A percentile compares a stretch with the other conserved stretches of the same genome.
Evolutionary conservation across 2,113 vertebrate species (phyloP).

Genomic region (Urocynchramus pylzowi): DNA sequence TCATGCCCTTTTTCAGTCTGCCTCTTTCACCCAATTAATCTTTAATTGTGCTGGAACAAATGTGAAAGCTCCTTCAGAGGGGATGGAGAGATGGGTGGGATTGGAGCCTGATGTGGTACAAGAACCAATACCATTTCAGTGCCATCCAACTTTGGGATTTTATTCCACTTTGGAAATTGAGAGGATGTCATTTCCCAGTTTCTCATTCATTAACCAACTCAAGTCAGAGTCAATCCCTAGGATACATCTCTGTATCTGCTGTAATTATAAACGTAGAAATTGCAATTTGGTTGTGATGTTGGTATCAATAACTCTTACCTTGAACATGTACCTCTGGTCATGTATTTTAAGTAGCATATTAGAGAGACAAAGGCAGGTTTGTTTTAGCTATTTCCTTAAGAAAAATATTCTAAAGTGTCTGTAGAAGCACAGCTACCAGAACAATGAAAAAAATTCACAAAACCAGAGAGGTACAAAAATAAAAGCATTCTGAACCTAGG

Average conservation of each 20-base stretch:
- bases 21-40: neutral
- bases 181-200: neutral
- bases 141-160: neutral
- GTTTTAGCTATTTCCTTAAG: neutral
- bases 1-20: neutral
- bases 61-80: neutral
- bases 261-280: neutral
- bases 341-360: neutral
- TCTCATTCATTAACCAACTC: neutral
- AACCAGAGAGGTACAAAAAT: neutral
- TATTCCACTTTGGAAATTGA: neutral
- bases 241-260: neutral
- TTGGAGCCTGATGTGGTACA: neutral
- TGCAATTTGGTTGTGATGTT: neutral
- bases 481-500: neutral
- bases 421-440: neutral
- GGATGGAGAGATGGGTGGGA: neutral
- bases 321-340: neutral
- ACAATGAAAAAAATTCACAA: neutral
- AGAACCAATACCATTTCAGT: neutral
- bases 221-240: neutral
- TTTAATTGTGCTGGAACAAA: neutral
- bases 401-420: neutral
- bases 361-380: neutral
- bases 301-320: neutral